Evolutionary conservation across 2,888 invertebrate genomes (phyloP).

Genomic region (Prenolepis imparis): DNA sequence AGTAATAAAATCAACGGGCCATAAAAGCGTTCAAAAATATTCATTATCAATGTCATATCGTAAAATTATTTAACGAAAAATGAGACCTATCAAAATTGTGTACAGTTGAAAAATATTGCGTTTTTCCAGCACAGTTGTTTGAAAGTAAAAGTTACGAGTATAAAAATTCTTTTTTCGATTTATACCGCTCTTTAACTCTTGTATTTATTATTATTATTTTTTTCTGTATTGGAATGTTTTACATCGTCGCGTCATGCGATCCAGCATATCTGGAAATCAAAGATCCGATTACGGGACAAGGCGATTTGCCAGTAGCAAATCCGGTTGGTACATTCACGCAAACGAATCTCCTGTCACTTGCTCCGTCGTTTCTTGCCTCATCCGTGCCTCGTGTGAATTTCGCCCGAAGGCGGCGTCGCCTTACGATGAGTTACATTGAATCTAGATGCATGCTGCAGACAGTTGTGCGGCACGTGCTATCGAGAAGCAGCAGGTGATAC

Average conservation of each 20-base stretch:
- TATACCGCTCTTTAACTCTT: background rate
- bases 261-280: background rate
- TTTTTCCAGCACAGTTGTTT: background rate
- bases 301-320: constrained; percentile 9
- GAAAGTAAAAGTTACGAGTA: background rate
- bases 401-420: constrained; percentile 31
- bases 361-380: background rate
- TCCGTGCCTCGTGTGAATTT: background rate
- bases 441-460: constrained; percentile 13
- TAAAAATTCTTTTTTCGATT: background rate
- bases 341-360: constrained; percentile 5
- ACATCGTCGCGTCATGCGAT: background rate
- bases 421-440: constrained; percentile 24
- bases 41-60: background rate
- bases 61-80: background rate
- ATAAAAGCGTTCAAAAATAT: constrained; percentile 7
- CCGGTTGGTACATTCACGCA: background rate
- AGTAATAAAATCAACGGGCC: constrained; percentile 7
- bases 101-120: background rate
- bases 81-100: background rate
- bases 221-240: background rate
- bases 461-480: constrained; percentile 32
- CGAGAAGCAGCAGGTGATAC: constrained; percentile 20
- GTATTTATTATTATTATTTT: background rate
- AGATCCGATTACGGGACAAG: constrained; percentile 13